These are phyloP conservation scores for Lagothrix lagotricha DNA, from an alignment of 2,797 vertebrate genomes.

Conservation along the genomic window DNA sequence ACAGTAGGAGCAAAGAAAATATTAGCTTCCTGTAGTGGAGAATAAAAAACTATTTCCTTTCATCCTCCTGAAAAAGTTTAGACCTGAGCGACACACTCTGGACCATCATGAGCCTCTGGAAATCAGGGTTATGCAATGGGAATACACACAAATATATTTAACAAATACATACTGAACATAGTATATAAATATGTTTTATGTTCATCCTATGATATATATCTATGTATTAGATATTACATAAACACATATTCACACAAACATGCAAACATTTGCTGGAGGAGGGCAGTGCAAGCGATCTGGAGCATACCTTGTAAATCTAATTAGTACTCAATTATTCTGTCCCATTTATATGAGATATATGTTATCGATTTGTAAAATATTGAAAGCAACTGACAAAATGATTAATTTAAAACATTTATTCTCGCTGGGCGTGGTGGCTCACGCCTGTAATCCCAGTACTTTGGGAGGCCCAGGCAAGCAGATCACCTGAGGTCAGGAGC, in stretches of 20 bases:
- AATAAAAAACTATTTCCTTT: conserved; percentile 19
- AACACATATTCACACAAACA: background rate
- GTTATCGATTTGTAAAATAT: background rate
- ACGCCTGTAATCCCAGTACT: background rate
- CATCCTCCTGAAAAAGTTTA: background rate
- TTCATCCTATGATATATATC: background rate
- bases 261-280: background rate
- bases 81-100: background rate
- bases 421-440: background rate
- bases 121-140: background rate
- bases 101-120: background rate
- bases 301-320: background rate
- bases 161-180: background rate
- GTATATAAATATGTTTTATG: background rate
- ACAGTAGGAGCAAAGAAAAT: background rate
- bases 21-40: background rate
- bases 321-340: background rate
- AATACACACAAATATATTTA: background rate
- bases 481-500: background rate
- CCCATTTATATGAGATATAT: background rate
- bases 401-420: conserved; percentile 28
- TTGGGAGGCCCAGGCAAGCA: background rate
- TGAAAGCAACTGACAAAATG: background rate
- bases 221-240: background rate
- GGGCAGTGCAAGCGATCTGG: background rate